phyloP scores from a whole-genome alignment of 2,797 vertebrate genomes.

The Megalops cyprinoides region DNA sequence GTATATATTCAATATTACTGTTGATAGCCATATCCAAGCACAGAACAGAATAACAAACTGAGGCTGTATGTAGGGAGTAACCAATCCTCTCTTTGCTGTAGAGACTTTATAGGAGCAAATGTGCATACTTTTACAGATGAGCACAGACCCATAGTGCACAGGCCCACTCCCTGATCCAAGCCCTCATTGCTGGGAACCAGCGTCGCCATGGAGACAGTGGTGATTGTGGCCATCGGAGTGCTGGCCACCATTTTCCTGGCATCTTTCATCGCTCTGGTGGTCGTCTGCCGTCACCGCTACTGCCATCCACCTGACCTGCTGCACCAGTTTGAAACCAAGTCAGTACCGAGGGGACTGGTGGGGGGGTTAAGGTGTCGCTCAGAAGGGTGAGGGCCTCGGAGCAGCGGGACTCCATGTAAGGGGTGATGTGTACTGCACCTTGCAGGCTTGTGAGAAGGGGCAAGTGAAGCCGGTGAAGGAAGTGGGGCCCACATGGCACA shows the following conservation, averaged over 20 bases:
- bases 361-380: not conserved
- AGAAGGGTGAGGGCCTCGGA: not conserved
- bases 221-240: conserved; percentile 94
- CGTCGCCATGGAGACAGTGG: conserved; percentile 90
- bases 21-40: not conserved
- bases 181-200: conserved; percentile 31
- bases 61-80: not conserved
- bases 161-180: conserved; percentile 49
- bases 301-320: conserved; percentile 86
- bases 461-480: no score
- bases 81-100: not conserved
- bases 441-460: no score
- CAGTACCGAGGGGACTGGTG: conserved; percentile 56
- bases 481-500: no score
- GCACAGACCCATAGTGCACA: conserved; percentile 39
- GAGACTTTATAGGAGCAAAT: not conserved
- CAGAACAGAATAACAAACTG: not conserved
- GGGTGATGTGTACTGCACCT: no score
- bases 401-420: not conserved
- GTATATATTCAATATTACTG: not conserved
- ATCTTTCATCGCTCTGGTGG: conserved; percentile 89
- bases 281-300: conserved; percentile 93
- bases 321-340: conserved; percentile 91
- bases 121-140: conserved; percentile 62
- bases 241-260: conserved; percentile 95